phyloP scores from a whole-genome alignment of 2,113 vertebrate species.

The Pan paniscus region DNA sequence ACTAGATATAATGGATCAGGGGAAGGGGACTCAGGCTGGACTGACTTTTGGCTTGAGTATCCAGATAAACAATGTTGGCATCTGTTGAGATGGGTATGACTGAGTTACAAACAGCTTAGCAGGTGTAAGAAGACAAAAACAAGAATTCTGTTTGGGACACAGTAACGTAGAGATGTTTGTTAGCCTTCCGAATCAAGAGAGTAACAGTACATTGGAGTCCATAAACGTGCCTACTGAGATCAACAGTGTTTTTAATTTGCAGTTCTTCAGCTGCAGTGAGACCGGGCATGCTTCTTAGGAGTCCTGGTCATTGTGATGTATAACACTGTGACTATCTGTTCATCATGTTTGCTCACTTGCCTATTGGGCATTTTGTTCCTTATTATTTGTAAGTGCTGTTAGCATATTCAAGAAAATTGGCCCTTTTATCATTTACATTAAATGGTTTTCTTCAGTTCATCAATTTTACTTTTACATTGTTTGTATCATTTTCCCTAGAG shows the following conservation, averaged over 20 bases:
- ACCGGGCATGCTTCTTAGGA: neutral
- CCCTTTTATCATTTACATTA: neutral
- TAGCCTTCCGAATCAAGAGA: neutral
- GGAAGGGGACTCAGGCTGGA: too few species aligned
- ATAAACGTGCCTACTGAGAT: neutral
- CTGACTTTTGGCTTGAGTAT: neutral
- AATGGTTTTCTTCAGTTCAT: neutral
- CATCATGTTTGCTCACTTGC: neutral
- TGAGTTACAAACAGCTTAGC: neutral
- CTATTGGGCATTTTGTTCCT: neutral
- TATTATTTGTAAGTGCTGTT: neutral
- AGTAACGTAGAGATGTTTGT: neutral
- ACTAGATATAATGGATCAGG: neutral
- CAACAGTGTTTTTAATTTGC: neutral
- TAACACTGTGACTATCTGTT: neutral
- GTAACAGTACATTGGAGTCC: neutral
- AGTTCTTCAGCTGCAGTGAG: neutral
- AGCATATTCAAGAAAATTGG: neutral
- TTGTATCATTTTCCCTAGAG: neutral
- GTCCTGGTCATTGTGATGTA: too few species aligned
- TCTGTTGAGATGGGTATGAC: neutral
- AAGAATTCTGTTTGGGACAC: neutral
- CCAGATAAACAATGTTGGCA: neutral
- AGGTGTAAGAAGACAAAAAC: neutral
- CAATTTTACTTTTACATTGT: neutral